Percentiles rank a stretch among this genome's conserved stretches.
These are phyloP conservation scores for Oceanodroma leucorhoa DNA, from an alignment of 2,797 vertebrate genomes.

Conservation along the genomic window DNA sequence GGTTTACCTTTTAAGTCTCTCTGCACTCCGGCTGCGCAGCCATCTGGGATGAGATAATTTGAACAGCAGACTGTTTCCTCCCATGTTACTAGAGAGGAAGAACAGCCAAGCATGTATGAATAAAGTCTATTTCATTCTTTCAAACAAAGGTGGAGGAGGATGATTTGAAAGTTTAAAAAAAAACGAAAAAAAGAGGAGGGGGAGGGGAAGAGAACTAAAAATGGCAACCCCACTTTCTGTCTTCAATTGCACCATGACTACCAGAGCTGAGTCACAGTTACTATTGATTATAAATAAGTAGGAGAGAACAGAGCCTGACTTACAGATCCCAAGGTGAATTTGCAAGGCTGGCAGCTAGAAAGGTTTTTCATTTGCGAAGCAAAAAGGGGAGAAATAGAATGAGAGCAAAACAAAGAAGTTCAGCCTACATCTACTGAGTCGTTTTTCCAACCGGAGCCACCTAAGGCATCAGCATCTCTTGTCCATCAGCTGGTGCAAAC, in stretches of 20 bases:
- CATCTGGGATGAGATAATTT: conserved; percentile 70
- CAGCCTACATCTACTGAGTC: neutral
- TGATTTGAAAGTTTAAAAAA: conserved; percentile 7
- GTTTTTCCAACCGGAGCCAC: neutral
- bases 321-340: conserved; percentile 41
- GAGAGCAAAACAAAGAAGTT: neutral
- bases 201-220: conserved; percentile 21
- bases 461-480: neutral
- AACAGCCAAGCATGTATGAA: conserved; percentile 70
- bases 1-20: conserved; percentile 68
- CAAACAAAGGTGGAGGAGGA: conserved; percentile 67
- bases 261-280: conserved; percentile 58
- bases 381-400: neutral
- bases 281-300: conserved; percentile 32
- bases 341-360: conserved; percentile 23
- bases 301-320: neutral
- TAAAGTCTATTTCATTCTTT: conserved; percentile 69
- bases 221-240: neutral
- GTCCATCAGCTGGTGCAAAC: neutral
- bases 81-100: conserved; percentile 68
- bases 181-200: rapidly evolving
- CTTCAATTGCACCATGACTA: conserved; percentile 40
- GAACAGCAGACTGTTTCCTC: conserved; percentile 68
- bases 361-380: neutral
- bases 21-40: conserved; percentile 53